Conservation (phyloP, 2,113 vertebrate species). For the Bubo blakistoni region DNA sequence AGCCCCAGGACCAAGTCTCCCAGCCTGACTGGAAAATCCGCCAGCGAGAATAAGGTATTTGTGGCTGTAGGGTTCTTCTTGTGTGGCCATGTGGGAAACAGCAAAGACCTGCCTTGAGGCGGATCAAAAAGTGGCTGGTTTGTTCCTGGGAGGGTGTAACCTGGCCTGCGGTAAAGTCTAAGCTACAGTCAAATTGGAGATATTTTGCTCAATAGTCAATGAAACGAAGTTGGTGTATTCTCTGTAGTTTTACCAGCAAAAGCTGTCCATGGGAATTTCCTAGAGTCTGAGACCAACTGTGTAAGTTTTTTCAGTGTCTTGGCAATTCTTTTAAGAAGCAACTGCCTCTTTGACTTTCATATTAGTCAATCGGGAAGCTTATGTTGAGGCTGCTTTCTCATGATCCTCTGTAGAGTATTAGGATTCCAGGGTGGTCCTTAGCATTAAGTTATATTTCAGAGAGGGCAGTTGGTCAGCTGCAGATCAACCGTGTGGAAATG, state of each 20-base stretch:
- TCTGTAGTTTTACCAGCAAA: background rate
- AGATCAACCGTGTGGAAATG: fast-evolving
- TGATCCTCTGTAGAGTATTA: no score
- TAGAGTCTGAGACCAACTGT: background rate
- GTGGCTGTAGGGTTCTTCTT: background rate
- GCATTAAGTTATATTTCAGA: background rate
- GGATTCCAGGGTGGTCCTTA: background rate
- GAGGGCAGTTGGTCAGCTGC: background rate
- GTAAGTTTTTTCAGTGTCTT: no score
- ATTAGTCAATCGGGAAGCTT: background rate
- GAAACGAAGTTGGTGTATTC: fast-evolving
- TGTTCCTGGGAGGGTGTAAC: no score
- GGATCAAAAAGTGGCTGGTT: background rate
- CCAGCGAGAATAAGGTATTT: constrained; percentile 84
- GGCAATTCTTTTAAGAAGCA: background rate
- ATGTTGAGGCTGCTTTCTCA: fast-evolving
- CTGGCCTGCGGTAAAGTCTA: fast-evolving
- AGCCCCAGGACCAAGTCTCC: constrained; percentile 76
- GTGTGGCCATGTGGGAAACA: fast-evolving
- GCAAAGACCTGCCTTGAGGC: background rate
- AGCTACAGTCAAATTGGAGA: no score
- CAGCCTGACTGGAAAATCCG: constrained; percentile 77
- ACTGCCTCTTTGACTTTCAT: background rate
- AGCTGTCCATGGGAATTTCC: fast-evolving
- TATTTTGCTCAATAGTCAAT: fast-evolving